Evolutionary conservation across 2,888 invertebrate species (phyloP), one percentile per base, ranked within the genome.

Genomic region (Graphium colonna): DNA sequence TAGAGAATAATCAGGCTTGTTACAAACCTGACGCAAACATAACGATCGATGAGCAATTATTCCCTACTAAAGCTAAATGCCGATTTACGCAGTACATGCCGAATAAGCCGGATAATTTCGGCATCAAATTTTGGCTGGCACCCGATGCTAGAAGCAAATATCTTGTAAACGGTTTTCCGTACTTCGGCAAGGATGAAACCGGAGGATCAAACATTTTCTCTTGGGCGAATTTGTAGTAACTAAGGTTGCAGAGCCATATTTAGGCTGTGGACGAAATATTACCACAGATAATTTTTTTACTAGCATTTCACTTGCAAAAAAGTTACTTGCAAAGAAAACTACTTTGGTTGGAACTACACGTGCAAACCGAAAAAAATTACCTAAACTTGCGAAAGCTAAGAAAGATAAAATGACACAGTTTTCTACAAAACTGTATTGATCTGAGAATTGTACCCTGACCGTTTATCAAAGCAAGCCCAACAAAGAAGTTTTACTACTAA

Each of bases 101-200:
- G 9, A 40, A 43, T 12, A 21, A 21, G 21, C 21, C 43, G 3
- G 9, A 18, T 15, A 43, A 43, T 12, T 43, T 43, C 12, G 43
- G 43, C 18, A 43, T 43, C 18, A 43, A 43, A 43, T 43, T 43
- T 43, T 43, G 43, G 43, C 13, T 41, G 41, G 41, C 41, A 12
- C 16, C n/a, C n/a, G 43, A 43, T 43, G 43, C 31, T 15, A 31
- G 31, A 10, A 15, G 31, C 5, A 44, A 44, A 15, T 44, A 15
- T 31, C 31, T 44, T 13, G 10, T 43, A 18, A 43, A 43, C 21
- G 43, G 43, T n/a, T 43, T 26, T 43, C 43, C 43, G 1, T 33
- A 39, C 39, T 13, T 13, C 1, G 15, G 15, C 1, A 39, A 39
- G 15, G 15, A 39, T 13, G 39, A 39, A 13, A 39, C 9, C 39